These are phyloP conservation scores for Planococcus citri DNA, from an alignment of 1,140 invertebrate species.

Conservation along the genomic window DNA sequence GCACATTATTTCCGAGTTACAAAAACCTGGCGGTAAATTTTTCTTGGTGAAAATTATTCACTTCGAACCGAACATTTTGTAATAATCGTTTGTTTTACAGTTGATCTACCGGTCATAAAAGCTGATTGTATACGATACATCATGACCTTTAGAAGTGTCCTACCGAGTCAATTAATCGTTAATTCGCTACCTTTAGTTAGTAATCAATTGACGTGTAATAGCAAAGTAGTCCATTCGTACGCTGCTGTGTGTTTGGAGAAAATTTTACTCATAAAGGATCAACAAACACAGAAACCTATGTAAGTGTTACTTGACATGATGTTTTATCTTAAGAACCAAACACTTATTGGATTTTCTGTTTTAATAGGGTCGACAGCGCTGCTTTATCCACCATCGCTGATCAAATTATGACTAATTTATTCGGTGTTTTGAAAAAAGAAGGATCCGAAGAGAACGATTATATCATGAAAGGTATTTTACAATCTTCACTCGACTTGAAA, in stretches of 20 bases:
- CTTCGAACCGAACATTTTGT: no score
- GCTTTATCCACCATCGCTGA: slow-evolving; percentile 47
- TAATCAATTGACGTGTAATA: slow-evolving; percentile 56
- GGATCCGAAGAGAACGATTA: slow-evolving; percentile 90
- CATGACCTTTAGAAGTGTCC: slow-evolving; percentile 83
- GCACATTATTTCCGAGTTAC: slow-evolving; percentile 76
- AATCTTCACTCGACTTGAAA: no score
- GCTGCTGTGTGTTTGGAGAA: slow-evolving; percentile 85
- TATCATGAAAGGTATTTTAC: slow-evolving; percentile 77
- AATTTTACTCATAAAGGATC: slow-evolving; percentile 57
- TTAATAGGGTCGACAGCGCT: slow-evolving; percentile 44
- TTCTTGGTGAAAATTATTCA: neutral
- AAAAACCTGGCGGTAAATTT: slow-evolving; percentile 34
- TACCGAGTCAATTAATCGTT: slow-evolving; percentile 64
- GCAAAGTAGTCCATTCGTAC: slow-evolving; percentile 86
- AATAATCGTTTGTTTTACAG: slow-evolving; percentile 38
- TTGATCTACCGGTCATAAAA: slow-evolving; percentile 80
- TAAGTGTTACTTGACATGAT: slow-evolving; percentile 32
- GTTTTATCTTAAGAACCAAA: neutral
- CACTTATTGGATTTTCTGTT: slow-evolving; percentile 26
- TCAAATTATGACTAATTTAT: slow-evolving; percentile 59
- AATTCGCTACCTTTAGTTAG: slow-evolving; percentile 60
- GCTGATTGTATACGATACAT: slow-evolving; percentile 92
- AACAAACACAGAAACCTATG: slow-evolving; percentile 38
- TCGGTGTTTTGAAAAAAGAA: slow-evolving; percentile 52